Evolutionary conservation across 1,140 invertebrate species (phyloP), one percentile per base, ranked within the genome.

Genomic region (Augochlora pura): DNA sequence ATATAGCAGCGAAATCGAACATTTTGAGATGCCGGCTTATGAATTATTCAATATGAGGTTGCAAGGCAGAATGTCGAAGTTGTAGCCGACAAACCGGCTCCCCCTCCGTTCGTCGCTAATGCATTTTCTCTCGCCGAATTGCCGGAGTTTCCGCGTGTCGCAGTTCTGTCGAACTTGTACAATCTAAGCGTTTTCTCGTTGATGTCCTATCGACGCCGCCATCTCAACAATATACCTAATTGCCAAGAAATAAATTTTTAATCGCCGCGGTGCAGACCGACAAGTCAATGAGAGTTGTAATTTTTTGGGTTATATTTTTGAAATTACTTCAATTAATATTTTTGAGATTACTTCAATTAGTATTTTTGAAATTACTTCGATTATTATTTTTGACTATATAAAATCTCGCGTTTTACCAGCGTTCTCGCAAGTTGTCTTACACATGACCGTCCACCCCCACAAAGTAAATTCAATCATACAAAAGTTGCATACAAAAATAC

Each of bases 31-130:
- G 54, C 46, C 23, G 77, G 1, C 32, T 8, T 18, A 82, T 84
- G 69, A 84, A 84, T 84, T 83, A 84, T 84, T 84, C 81, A 83
- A 16, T 14, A 42, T 25, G 16, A 3, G 57, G 18, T 39, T 49
- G 62, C 63, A 73, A 21, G 69, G 63, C 59, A 42, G 57, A 52
- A 81, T 52, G 80, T 82, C 39, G 65, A 72, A 74, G 82, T 75
- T 79, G 62, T 57, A 54, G 21, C 46, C 59, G 75, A 71, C 62
- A 80, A 84, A 80, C 66, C 68, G 60, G 3, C 42, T 60, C 27
- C 21, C 42, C 23, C 27, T 14, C 42, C 23, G 14, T 39, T 16
- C 18, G 21, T 69, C n/a, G 60, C n/a, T 72, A 57, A 59, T 70
- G 49, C 76, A 72, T 66, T 72, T 69, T 52, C 63, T 38, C 46